Conservation (phyloP, 2,888 invertebrate species). For the Phoenoteleia sp. region DNA sequence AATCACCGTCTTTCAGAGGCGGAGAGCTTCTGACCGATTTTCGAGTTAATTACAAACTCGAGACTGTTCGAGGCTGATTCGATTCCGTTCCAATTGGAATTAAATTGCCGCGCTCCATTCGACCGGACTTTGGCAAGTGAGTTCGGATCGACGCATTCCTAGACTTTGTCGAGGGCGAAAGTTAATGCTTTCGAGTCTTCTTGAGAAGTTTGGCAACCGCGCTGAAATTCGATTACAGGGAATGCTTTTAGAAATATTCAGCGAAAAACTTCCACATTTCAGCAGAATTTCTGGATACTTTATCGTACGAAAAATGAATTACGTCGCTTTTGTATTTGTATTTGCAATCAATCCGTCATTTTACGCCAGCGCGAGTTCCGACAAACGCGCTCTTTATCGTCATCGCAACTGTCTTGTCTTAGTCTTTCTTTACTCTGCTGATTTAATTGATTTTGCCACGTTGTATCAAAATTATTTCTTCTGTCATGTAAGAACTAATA, state of each 20-base stretch:
- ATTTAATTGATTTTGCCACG: neutral
- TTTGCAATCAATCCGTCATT: conserved; percentile 35
- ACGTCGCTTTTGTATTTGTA: conserved; percentile 18
- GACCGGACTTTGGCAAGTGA: conserved; percentile 69
- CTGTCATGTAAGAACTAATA: conserved; percentile 26
- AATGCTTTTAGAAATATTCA: conserved; percentile 67
- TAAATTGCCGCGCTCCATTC: conserved; percentile 72
- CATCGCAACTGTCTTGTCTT: neutral
- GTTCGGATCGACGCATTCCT: conserved; percentile 67
- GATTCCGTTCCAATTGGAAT: conserved; percentile 73
- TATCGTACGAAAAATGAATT: conserved; percentile 30
- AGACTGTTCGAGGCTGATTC: conserved; percentile 74
- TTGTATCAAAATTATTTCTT: neutral
- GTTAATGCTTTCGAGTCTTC: conserved; percentile 68
- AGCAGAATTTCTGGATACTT: conserved; percentile 47
- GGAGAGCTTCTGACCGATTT: conserved; percentile 69
- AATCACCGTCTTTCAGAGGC: conserved; percentile 59
- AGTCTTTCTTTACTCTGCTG: neutral
- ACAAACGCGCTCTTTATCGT: neutral
- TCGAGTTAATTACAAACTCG: conserved; percentile 75
- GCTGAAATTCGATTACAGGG: conserved; percentile 66
- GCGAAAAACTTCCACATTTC: conserved; percentile 61
- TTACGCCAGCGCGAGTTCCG: conserved; percentile 4
- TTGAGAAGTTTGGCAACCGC: conserved; percentile 69
- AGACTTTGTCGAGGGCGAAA: conserved; percentile 68